A percentile compares a stretch with the other conserved stretches of the same genome.
Evolutionary conservation across 2,113 vertebrate species (phyloP).

Genomic region (Aspiorhynchus laticeps): DNA sequence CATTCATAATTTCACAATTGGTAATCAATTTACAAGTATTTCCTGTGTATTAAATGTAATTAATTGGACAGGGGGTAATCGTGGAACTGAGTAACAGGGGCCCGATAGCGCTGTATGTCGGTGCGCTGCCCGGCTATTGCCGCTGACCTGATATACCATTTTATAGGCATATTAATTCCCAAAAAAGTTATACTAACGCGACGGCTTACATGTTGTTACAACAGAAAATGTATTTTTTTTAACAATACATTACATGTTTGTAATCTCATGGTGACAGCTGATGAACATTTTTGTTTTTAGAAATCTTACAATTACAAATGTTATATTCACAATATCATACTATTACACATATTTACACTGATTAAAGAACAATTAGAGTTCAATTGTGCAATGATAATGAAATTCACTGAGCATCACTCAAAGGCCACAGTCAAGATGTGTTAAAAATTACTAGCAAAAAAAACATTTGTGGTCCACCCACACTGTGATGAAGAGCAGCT

Average conservation of each 20-base stretch:
- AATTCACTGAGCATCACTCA: neutral
- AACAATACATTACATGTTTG: conserved; percentile 19
- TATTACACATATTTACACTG: conserved; percentile 1
- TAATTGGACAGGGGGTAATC: no score
- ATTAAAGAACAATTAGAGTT: neutral
- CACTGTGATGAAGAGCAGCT: neutral
- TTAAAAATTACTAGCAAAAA: neutral
- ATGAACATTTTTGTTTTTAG: neutral
- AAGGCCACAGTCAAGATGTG: neutral
- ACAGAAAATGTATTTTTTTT: neutral
- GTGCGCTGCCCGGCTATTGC: no score
- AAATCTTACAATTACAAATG: neutral
- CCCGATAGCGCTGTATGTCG: no score
- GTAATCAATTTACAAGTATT: no score
- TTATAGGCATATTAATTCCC: neutral
- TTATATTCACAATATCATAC: neutral
- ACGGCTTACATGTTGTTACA: neutral
- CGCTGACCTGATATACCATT: neutral
- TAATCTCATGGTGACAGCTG: neutral
- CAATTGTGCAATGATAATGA: neutral
- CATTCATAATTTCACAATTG: neutral
- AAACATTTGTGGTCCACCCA: neutral
- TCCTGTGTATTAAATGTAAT: no score
- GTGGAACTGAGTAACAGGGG: no score
- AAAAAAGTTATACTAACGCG: no score